These are phyloP conservation scores for Syrphus vitripennis DNA, from an alignment of 2,888 invertebrate species.

Conservation along the genomic window DNA sequence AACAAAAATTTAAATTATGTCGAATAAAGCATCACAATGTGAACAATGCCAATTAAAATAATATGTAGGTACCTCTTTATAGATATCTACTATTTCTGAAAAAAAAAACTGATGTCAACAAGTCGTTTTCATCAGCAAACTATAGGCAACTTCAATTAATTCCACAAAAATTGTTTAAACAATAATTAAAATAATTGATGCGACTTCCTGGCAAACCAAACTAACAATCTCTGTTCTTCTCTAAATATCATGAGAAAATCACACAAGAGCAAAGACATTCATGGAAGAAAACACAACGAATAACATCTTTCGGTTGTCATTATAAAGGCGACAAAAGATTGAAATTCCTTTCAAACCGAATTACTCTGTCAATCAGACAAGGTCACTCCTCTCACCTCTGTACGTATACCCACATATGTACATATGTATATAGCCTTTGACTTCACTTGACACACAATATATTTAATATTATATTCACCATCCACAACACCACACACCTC, in stretches of 20 bases:
- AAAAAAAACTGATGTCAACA: not conserved
- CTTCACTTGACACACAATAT: slow-evolving; percentile 27
- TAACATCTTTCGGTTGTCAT: slow-evolving; percentile 12
- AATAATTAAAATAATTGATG: slow-evolving; percentile 48
- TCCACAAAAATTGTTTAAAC: not conserved
- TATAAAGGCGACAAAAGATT: slow-evolving; percentile 45
- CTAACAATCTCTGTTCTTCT: not conserved
- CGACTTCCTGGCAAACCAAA: slow-evolving; percentile 26
- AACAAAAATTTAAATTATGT: too few species aligned
- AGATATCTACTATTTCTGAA: too few species aligned
- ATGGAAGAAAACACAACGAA: not conserved
- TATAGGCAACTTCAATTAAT: not conserved
- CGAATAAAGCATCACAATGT: too few species aligned
- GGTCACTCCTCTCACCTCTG: slow-evolving; percentile 57
- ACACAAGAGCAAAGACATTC: not conserved
- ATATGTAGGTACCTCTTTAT: too few species aligned
- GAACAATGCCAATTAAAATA: too few species aligned
- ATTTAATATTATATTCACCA: not conserved
- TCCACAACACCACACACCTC: not conserved
- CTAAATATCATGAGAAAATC: not conserved
- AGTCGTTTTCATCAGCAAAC: not conserved
- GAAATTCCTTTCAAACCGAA: slow-evolving; percentile 44
- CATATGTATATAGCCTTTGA: slow-evolving; percentile 16
- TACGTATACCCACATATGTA: not conserved
- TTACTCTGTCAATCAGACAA: slow-evolving; percentile 61